Conservation (phyloP, 2,888 invertebrate species). For the Plebejus argus region DNA sequence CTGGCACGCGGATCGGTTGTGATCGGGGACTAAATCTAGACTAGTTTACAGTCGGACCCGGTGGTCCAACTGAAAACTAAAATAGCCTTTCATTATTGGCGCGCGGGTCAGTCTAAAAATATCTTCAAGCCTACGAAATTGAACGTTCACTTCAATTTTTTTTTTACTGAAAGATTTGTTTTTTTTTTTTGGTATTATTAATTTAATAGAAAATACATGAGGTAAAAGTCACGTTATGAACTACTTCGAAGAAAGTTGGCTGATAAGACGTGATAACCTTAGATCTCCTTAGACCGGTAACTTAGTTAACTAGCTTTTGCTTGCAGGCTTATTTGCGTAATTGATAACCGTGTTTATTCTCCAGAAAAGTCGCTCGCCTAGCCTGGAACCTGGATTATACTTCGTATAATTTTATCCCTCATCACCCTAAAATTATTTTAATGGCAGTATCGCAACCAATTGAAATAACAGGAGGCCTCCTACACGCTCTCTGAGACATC, state of each 20-base stretch:
- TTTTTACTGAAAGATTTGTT: not conserved
- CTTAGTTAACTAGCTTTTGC: not conserved
- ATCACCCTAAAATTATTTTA: not conserved
- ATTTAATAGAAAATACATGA: not conserved
- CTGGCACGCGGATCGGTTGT: not conserved
- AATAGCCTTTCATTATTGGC: not conserved
- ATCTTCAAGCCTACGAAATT: not conserved
- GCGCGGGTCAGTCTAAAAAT: not conserved
- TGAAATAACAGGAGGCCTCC: not conserved
- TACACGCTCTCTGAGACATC: not conserved
- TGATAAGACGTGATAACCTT: too few species aligned
- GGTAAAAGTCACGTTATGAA: not conserved
- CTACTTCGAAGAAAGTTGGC: not conserved
- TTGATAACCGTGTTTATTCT: not conserved
- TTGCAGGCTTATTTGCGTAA: not conserved
- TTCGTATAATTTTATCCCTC: not conserved
- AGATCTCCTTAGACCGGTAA: not conserved
- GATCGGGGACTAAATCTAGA: not conserved
- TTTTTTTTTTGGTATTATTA: not conserved
- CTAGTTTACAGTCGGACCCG: not conserved
- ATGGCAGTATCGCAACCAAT: not conserved
- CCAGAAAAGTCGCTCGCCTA: too few species aligned
- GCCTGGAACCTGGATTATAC: not conserved
- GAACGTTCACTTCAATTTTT: not conserved
- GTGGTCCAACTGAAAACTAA: not conserved